Evolutionary conservation across 2,888 invertebrate genomes (phyloP), one percentile per base, ranked within the genome.

Genomic region (Drosophila quinaria): DNA sequence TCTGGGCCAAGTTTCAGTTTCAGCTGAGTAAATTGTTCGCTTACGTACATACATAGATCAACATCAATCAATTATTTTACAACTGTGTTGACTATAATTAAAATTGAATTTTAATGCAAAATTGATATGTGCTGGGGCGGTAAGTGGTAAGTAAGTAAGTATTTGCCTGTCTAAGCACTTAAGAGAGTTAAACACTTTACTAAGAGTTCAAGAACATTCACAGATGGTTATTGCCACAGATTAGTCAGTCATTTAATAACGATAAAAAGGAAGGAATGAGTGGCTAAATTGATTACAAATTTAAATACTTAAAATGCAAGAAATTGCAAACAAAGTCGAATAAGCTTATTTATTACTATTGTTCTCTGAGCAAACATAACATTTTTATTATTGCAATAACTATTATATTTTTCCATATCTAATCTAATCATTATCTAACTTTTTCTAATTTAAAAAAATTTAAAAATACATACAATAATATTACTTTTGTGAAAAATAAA

Each of bases 151-250:
- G 62, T 67, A 62, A 19, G 33, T 29, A 22, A 61, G 62, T 67
- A 62, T 74, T 67, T 72, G 69, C 64, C 61, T 67, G 62, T 49
- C 25, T 56, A 71, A 64, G 55, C 78, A 65, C 62, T 80, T 69
- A 66, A 64, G 82, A 70, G 70, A 69, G 68, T 66, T 73, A 75
- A 71, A 61, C 69, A 70, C 52, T 79, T 70, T 25, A 60, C 63
- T 56, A 60, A 70, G 25, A 74, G 79, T 72, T 86, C 88, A 85
- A 87, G 81, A 80, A 55, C 86, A 72, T 59, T 61, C 44, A 37
- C 25, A 52, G 42, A 62, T 83, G 81, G 84, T 74, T 84, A 78
- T 84, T 84, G 87, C 72, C 84, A 87, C 56, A 83, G 72, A 76
- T 85, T 63, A 54, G 37, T 67, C 37, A 42, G 37, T 11, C 42